Percentiles rank a stretch among this genome's conserved stretches.
Conservation (phyloP, 2,888 invertebrate genomes). For the Tetramorium bicarinatum region DNA sequence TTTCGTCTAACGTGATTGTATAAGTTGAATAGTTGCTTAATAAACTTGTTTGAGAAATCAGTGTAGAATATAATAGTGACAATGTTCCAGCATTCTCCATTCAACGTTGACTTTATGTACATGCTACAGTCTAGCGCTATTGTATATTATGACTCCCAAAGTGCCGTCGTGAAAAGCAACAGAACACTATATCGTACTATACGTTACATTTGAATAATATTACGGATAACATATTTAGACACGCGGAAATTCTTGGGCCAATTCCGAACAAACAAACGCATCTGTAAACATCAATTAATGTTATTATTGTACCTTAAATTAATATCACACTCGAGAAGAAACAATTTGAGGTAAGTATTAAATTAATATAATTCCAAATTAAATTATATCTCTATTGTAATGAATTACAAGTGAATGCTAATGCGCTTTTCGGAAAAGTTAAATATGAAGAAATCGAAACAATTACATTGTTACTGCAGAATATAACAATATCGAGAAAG, state of each 20-base stretch:
- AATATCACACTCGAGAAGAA: background rate
- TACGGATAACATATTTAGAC: background rate
- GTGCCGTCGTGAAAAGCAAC: conserved; percentile 12
- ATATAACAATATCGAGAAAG: background rate
- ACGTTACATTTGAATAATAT: background rate
- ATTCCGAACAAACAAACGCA: background rate
- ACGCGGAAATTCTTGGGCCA: background rate
- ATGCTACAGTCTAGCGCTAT: conserved; percentile 18
- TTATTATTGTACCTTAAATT: background rate
- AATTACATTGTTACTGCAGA: background rate
- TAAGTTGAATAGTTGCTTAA: conserved; percentile 10
- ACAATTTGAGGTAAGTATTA: background rate
- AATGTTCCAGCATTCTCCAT: conserved; percentile 14
- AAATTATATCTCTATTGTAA: conserved; percentile 4
- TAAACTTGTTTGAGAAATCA: conserved; percentile 23
- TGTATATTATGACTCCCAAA: conserved; percentile 21
- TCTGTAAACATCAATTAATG: conserved; percentile 4
- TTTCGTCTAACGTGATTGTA: background rate
- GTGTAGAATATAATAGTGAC: conserved; percentile 8
- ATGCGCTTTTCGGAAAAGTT: background rate
- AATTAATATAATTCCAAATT: background rate
- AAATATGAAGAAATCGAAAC: background rate
- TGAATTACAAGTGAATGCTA: background rate
- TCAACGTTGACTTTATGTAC: conserved; percentile 27
- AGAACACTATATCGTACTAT: background rate